These are phyloP conservation scores for Orius insidiosus DNA, from an alignment of 1,140 invertebrate species.

Conservation along the genomic window DNA sequence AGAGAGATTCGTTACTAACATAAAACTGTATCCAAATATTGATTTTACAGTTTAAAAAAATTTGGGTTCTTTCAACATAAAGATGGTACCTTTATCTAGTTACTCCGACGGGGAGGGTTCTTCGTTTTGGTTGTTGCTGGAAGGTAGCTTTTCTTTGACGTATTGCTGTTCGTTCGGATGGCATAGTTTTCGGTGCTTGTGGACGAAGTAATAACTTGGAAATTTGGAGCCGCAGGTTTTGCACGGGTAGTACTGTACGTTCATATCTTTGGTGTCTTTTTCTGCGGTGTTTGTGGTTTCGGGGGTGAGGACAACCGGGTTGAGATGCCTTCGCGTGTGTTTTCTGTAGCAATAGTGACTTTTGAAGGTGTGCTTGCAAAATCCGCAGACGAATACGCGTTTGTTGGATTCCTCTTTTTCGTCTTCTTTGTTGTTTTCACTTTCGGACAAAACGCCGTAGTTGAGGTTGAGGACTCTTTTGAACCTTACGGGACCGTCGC, in stretches of 20 bases:
- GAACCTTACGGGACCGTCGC: constrained; percentile 71
- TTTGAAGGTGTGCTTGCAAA: constrained; percentile 65
- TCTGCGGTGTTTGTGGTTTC: constrained; percentile 2
- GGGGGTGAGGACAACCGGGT: constrained; percentile 27
- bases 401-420: constrained; percentile 11
- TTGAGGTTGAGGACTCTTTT: constrained; percentile 59
- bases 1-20: too few species aligned
- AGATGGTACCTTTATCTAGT: too few species aligned
- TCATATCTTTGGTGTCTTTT: constrained; percentile 36
- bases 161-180: constrained; percentile 36
- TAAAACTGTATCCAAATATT: not conserved
- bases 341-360: constrained; percentile 68
- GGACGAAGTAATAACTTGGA: constrained; percentile 83
- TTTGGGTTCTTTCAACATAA: too few species aligned
- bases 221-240: constrained; percentile 83
- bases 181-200: constrained; percentile 73
- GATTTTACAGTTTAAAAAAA: too few species aligned
- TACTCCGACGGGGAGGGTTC: too few species aligned
- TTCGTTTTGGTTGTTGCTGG: not conserved
- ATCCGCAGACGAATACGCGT: constrained; percentile 47
- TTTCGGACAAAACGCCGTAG: constrained; percentile 29
- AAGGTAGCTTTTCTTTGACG: not conserved
- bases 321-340: constrained; percentile 50
- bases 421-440: not conserved
- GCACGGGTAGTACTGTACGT: constrained; percentile 81